These are phyloP conservation scores for Panorpa germanica DNA, from an alignment of 2,888 invertebrate genomes.

Conservation along the genomic window DNA sequence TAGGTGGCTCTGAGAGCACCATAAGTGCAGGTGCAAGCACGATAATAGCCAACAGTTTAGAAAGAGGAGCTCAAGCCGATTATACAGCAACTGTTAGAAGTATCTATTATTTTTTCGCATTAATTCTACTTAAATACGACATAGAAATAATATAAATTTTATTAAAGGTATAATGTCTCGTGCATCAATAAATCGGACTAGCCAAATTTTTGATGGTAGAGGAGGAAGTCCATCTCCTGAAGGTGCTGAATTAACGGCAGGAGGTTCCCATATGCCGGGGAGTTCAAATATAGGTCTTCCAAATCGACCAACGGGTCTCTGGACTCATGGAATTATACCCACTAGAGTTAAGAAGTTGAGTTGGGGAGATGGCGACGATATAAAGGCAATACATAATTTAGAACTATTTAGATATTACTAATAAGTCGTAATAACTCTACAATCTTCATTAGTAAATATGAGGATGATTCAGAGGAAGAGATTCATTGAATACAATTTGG, in stretches of 20 bases:
- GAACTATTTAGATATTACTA: no score
- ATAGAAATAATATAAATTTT: not conserved
- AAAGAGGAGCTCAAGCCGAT: slow-evolving; percentile 23
- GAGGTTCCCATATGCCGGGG: slow-evolving; percentile 17
- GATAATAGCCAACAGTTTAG: slow-evolving; percentile 33
- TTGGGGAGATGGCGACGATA: slow-evolving; percentile 41
- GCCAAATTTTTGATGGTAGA: slow-evolving; percentile 22
- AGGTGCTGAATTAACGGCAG: slow-evolving; percentile 21
- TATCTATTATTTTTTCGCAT: slow-evolving; percentile 18
- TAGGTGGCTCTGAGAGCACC: slow-evolving; percentile 30
- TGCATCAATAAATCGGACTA: no score
- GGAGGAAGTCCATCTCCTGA: slow-evolving; percentile 22
- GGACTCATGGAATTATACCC: slow-evolving; percentile 49
- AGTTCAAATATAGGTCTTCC: slow-evolving; percentile 19
- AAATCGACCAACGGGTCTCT: slow-evolving; percentile 25
- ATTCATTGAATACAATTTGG: no score
- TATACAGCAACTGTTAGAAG: slow-evolving; percentile 37
- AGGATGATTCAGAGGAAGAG: no score
- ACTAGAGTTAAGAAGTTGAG: slow-evolving; percentile 58
- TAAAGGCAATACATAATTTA: slow-evolving; percentile 11
- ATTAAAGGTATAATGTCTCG: slow-evolving; percentile 27
- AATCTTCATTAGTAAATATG: no score
- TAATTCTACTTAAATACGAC: slow-evolving; percentile 2
- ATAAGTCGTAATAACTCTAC: no score
- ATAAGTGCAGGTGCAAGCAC: slow-evolving; percentile 36